Conservation (phyloP, 92 coral and sea anemone species). For the Nematostella vectensis region DNA sequence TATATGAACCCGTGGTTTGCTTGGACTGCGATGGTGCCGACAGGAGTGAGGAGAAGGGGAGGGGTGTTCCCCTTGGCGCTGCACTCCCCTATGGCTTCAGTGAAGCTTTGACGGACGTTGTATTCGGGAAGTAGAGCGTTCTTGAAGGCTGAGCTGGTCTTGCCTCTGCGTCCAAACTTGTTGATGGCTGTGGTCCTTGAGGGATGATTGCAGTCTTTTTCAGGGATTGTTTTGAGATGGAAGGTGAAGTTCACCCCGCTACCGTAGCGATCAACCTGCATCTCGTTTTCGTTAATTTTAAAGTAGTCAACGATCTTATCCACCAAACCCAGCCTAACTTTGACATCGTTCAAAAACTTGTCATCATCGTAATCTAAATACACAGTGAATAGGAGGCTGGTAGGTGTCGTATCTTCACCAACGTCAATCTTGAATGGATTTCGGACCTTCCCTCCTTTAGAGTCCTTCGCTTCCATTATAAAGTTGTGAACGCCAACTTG, state of each 20-base stretch:
- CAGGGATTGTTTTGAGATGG: constrained; percentile 36
- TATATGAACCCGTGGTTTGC: constrained; percentile 29
- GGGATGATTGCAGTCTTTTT: constrained; percentile 17
- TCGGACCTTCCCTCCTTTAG: constrained; percentile 14
- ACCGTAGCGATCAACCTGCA: constrained; percentile 29
- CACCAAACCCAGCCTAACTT: constrained; percentile 29
- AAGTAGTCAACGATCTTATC: constrained; percentile 30
- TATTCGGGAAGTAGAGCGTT: constrained; percentile 53
- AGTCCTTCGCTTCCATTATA: constrained; percentile 50
- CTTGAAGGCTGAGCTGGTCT: constrained; percentile 30
- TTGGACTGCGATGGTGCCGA: constrained; percentile 11
- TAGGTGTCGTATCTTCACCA: constrained; percentile 10
- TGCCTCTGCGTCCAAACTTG: constrained; percentile 25
- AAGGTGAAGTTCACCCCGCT: constrained; percentile 37
- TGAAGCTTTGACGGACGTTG: constrained; percentile 16
- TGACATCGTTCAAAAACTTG: constrained; percentile 32
- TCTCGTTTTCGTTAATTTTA: constrained; percentile 15
- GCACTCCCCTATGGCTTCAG: constrained; percentile 41
- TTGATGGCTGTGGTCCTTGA: not conserved
- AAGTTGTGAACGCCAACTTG: constrained; percentile 31
- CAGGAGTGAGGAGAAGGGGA: constrained; percentile 35
- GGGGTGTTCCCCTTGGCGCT: constrained; percentile 17
- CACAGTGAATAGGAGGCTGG: constrained; percentile 33
- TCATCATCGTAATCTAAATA: constrained; percentile 26
- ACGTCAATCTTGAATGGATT: constrained; percentile 42